Evolutionary conservation across 2,113 vertebrate genomes (phyloP).

Genomic region (Psophia crepitans): DNA sequence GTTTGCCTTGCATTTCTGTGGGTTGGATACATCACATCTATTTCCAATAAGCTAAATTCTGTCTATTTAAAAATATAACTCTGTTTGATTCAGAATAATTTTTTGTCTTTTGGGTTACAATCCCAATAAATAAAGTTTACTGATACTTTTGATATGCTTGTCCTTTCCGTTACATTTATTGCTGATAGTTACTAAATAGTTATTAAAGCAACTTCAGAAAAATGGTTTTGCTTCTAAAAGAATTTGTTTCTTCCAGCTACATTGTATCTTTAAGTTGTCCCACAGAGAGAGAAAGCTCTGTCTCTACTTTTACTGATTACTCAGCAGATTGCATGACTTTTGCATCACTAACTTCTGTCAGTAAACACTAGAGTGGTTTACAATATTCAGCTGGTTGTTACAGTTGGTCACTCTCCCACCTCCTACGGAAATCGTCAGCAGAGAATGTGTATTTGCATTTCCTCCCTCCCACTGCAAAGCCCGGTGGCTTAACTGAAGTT

Average conservation of each 20-base stretch:
- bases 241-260: background rate
- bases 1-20: background rate
- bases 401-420: background rate
- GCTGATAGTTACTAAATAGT: background rate
- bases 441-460: background rate
- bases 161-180: background rate
- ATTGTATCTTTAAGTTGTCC: background rate
- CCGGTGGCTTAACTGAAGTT: background rate
- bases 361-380: background rate
- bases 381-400: background rate
- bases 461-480: background rate
- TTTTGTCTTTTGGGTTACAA: background rate
- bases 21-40: background rate
- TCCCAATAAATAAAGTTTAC: background rate
- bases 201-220: background rate
- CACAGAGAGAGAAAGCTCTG: background rate
- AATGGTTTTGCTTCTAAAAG: background rate
- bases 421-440: background rate
- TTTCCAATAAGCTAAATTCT: background rate
- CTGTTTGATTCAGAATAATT: background rate
- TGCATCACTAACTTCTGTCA: background rate
- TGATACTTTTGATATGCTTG: background rate
- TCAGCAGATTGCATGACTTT: background rate
- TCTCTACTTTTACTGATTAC: background rate
- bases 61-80: background rate